A percentile compares a stretch with the other conserved stretches of the same genome.
Evolutionary conservation across 2,113 vertebrate genomes (phyloP).

Genomic region (Anser cygnoides): DNA sequence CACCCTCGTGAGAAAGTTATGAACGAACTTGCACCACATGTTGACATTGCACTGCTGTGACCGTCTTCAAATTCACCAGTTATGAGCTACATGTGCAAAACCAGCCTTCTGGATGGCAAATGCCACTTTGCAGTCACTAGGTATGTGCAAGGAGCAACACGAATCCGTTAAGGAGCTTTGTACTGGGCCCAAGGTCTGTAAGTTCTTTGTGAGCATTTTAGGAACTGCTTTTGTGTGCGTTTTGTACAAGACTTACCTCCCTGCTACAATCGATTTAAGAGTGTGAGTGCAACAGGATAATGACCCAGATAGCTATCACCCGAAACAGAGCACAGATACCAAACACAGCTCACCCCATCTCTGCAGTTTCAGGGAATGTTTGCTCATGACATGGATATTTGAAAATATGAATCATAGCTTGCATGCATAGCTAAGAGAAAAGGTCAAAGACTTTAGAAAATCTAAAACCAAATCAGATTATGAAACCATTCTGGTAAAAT

Average conservation of each 20-base stretch:
- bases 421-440: background rate
- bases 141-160: background rate
- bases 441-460: background rate
- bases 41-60: background rate
- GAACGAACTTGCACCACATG: background rate
- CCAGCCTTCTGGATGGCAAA: background rate
- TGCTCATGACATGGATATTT: background rate
- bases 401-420: background rate
- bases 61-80: background rate
- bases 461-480: background rate
- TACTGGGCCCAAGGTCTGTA: background rate
- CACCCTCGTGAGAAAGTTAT: background rate
- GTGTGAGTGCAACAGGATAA: background rate
- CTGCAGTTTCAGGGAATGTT: background rate
- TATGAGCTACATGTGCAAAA: background rate
- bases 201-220: background rate
- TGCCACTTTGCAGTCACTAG: background rate
- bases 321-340: background rate
- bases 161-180: background rate
- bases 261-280: background rate
- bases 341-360: background rate
- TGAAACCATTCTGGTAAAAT: background rate
- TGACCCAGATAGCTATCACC: background rate
- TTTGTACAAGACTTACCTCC: background rate
- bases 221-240: background rate